phyloP scores from a whole-genome alignment of 2,113 vertebrate species.

The Zosterops japonicus region DNA sequence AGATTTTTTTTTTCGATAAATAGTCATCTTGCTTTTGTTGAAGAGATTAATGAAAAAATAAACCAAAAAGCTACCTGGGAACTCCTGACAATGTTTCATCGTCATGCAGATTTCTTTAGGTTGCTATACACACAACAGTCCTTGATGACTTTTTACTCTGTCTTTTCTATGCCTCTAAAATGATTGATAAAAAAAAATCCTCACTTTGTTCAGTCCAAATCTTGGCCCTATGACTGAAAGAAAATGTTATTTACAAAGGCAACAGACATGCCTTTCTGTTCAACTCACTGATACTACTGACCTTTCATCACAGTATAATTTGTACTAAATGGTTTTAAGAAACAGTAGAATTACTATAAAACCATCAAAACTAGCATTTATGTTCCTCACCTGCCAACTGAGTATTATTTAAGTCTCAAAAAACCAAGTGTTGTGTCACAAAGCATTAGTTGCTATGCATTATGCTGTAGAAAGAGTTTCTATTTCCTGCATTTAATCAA shows the following conservation, averaged over 20 bases:
- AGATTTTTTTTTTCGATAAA: background rate
- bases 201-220: background rate
- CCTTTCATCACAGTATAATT: background rate
- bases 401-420: background rate
- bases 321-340: background rate
- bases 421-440: background rate
- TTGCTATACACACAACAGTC: background rate
- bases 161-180: background rate
- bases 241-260: background rate
- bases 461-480: background rate
- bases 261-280: background rate
- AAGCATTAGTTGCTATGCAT: background rate
- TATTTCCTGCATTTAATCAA: background rate
- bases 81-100: background rate
- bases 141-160: background rate
- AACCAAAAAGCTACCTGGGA: background rate
- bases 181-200: background rate
- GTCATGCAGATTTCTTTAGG: background rate
- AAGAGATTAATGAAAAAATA: background rate
- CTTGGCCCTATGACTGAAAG: background rate
- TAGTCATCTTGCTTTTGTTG: background rate
- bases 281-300: background rate
- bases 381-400: background rate
- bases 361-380: background rate
- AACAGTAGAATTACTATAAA: background rate